Conservation (phyloP, 2,888 invertebrate species). For the Plagodis dolabraria region DNA sequence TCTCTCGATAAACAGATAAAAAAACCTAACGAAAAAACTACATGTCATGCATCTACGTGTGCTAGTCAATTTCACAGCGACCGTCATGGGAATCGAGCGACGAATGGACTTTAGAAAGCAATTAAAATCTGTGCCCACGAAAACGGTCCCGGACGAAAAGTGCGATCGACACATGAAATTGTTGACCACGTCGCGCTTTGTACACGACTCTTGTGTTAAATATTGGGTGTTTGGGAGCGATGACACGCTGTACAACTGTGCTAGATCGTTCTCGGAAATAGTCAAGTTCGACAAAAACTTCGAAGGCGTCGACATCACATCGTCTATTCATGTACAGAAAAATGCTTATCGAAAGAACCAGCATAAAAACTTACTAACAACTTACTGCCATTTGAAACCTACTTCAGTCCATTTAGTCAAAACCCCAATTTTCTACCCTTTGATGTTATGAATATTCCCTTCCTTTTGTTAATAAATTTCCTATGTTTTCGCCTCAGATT, state of each 20-base stretch:
- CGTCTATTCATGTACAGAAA: conserved; percentile 41
- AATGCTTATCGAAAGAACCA: conserved; percentile 37
- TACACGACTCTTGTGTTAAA: conserved; percentile 47
- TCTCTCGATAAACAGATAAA: conserved; percentile 76
- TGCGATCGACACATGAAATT: conserved; percentile 71
- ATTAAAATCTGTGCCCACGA: conserved; percentile 77
- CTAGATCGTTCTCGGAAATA: conserved; percentile 52
- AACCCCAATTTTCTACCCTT: conserved; percentile 9
- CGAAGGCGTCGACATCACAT: conserved; percentile 41
- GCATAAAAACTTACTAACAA: conserved; percentile 29
- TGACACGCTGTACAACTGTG: conserved; percentile 41
- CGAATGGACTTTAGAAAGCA: conserved; percentile 81
- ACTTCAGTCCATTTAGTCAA: background rate
- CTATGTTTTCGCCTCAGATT: conserved; percentile 44
- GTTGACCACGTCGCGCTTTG: conserved; percentile 56
- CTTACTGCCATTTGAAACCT: conserved; percentile 13
- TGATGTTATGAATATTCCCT: conserved; percentile 10
- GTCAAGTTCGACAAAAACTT: conserved; percentile 58
- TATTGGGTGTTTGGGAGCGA: conserved; percentile 33
- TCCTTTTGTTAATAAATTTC: conserved; percentile 30
- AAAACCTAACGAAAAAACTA: conserved; percentile 73
- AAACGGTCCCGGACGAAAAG: conserved; percentile 65
- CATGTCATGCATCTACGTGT: conserved; percentile 84
- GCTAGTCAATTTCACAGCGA: conserved; percentile 81
- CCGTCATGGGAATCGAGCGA: conserved; percentile 82